Evolutionary conservation across 2,888 invertebrate species (phyloP).

Genomic region (Eristalinus sepulchralis): DNA sequence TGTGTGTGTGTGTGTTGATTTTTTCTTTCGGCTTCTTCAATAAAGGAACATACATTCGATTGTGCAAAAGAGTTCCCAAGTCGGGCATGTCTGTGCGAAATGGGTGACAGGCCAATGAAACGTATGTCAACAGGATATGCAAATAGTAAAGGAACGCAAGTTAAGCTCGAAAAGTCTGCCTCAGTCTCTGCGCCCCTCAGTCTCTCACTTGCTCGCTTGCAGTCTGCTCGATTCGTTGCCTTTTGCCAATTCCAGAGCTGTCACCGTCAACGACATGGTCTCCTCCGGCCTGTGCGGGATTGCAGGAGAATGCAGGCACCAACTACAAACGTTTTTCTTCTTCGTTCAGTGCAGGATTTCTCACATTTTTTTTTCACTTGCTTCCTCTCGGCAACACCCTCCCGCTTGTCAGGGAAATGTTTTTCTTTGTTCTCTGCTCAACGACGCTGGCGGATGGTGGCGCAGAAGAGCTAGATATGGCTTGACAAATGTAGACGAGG

Average conservation of each 20-base stretch:
- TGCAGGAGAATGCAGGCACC: slow-evolving; percentile 19
- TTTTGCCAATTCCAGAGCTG: slow-evolving; percentile 64
- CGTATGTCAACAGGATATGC: slow-evolving; percentile 70
- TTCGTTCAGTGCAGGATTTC: slow-evolving; percentile 44
- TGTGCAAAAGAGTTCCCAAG: slow-evolving; percentile 17
- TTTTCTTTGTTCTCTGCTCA: slow-evolving; percentile 56
- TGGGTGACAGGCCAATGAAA: slow-evolving; percentile 54
- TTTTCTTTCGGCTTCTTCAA: slow-evolving; percentile 1
- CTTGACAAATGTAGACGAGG: slow-evolving; percentile 55
- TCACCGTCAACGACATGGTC: slow-evolving; percentile 41
- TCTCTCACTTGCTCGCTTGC: neutral
- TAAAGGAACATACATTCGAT: neutral
- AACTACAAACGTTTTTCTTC: slow-evolving; percentile 53
- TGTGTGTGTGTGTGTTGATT: too few relatives aligned
- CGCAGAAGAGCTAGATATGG: slow-evolving; percentile 26
- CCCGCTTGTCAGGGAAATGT: slow-evolving; percentile 39
- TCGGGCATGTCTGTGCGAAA: neutral
- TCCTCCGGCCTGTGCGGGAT: neutral
- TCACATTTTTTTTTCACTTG: neutral
- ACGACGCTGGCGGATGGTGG: neutral
- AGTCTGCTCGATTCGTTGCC: slow-evolving; percentile 66
- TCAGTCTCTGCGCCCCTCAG: slow-evolving; percentile 60
- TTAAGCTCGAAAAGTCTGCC: slow-evolving; percentile 68
- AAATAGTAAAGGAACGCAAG: slow-evolving; percentile 63
- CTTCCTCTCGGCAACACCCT: neutral